phyloP scores from a whole-genome alignment of 2,888 invertebrate genomes.

The Morpho helenor region DNA sequence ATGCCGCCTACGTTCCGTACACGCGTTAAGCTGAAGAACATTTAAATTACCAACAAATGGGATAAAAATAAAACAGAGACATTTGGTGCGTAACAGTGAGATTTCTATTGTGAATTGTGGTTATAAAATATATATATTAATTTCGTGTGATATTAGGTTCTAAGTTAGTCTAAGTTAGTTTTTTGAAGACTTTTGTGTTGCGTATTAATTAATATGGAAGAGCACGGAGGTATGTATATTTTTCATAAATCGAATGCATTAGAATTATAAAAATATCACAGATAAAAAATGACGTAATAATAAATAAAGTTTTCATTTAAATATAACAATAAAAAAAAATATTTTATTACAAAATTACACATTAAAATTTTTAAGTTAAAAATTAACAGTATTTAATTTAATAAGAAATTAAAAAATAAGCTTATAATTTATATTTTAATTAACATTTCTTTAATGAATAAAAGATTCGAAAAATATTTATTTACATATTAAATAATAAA shows the following conservation, averaged over 20 bases:
- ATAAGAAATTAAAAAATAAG: too few species aligned
- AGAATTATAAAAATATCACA: too few species aligned
- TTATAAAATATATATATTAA: constrained; percentile 29
- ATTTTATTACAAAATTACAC: too few species aligned
- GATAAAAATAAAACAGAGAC: constrained; percentile 17
- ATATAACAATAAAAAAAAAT: too few species aligned
- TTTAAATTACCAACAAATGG: constrained; percentile 19
- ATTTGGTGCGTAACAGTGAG: constrained; percentile 14
- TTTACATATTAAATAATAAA: too few species aligned
- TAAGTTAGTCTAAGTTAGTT: constrained; percentile 47
- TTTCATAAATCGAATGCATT: constrained; percentile 3
- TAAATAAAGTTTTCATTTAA: too few species aligned
- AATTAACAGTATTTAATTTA: too few species aligned
- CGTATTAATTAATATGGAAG: constrained; percentile 48
- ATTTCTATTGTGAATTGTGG: constrained; percentile 25
- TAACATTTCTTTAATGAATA: too few species aligned
- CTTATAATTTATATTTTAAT: too few species aligned
- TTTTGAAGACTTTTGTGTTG: constrained; percentile 25
- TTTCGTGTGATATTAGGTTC: constrained; percentile 67
- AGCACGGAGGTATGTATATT: constrained; percentile 55
- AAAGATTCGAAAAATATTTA: too few species aligned
- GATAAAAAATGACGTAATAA: too few species aligned
- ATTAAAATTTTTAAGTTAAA: too few species aligned
- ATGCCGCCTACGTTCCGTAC: constrained; percentile 59
- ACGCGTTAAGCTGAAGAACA: constrained; percentile 63